Base-by-base conservation (phyloP, 2,888 invertebrate genomes). In the Ceratothoa steindachneri region DNA sequence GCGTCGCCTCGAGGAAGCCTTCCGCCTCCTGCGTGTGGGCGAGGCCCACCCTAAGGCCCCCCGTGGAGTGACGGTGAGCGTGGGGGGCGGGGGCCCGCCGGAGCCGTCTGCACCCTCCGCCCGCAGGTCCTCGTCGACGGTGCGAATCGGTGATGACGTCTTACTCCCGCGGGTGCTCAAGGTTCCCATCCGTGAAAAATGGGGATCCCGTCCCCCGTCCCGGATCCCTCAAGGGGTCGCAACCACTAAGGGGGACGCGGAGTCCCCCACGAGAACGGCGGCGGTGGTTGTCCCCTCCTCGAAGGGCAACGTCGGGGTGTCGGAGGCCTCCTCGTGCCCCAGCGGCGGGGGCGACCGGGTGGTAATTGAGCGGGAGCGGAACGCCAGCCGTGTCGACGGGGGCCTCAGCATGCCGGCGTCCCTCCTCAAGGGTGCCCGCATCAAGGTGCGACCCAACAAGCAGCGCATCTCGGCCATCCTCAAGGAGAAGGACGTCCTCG, bases 1-100 rank as follows among this genome's bases (percentile, higher is more conserved):
- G 82, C 86, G 86, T 70, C 88, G 88, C 81, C 84, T 89, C 80
- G 88, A 89, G 24, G 60, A 60, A 12, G 60, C 60, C 60, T 60
- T 60, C 9, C n/a, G 60, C 12, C 12, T 24, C 2, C 60, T 60
- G 12, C n/a, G 27, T 12, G 27, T 15, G 2, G 60, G 60, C 1
- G 22, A 15, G 12, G 22, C n/a, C 12, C 12, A 1, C 27, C 22
- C 60, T 60, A 60, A 60, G 27, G 60, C 22, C n/a, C 12, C 12
- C 60, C 19, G 71, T 30, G 55, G 73, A 12, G 76, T 77, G 19
- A 77, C 76, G 4, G 76, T 77, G n/a, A 73, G 76, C 64, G 73
- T 77, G 29, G 76, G 70, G 5, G 69, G 73, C 22, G 51, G 53
- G 24, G 69, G 28, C 5, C 29, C 3, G 24, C 15, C 22, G 9